Percentiles rank a stretch among this genome's conserved stretches.
These are phyloP conservation scores for Apotomis capreana DNA, from an alignment of 2,888 invertebrate genomes.

Conservation along the genomic window DNA sequence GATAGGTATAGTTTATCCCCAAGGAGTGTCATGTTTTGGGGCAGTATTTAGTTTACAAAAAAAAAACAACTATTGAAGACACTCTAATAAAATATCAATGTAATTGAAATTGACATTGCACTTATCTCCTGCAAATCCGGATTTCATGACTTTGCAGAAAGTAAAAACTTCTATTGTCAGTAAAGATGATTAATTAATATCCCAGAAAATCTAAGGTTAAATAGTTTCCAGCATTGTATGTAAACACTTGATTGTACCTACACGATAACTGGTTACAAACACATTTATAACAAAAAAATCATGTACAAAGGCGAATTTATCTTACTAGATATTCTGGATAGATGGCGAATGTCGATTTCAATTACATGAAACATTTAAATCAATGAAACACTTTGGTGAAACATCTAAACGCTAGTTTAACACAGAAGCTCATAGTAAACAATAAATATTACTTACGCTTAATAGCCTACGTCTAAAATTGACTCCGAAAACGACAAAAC, in stretches of 20 bases:
- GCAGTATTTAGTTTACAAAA: slow-evolving; percentile 6
- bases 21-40: background rate
- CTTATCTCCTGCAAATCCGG: background rate
- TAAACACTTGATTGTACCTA: too few species aligned
- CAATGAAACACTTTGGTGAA: slow-evolving; percentile 17
- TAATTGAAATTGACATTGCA: slow-evolving; percentile 6
- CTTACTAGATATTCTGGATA: background rate
- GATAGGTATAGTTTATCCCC: background rate
- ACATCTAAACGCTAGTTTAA: slow-evolving; percentile 27
- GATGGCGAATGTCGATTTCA: slow-evolving; percentile 10
- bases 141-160: too few species aligned
- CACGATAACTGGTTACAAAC: too few species aligned
- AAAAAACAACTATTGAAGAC: slow-evolving; percentile 1
- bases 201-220: too few species aligned
- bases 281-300: too few species aligned
- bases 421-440: slow-evolving; percentile 45
- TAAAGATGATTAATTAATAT: too few species aligned
- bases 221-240: too few species aligned
- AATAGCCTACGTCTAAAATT: slow-evolving; percentile 50
- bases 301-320: too few species aligned
- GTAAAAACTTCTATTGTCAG: too few species aligned
- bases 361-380: slow-evolving; percentile 2
- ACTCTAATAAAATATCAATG: background rate
- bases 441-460: slow-evolving; percentile 43
- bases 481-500: slow-evolving; percentile 47